These are phyloP conservation scores for Martes martes DNA, from an alignment of 2,113 vertebrate species.

Conservation along the genomic window DNA sequence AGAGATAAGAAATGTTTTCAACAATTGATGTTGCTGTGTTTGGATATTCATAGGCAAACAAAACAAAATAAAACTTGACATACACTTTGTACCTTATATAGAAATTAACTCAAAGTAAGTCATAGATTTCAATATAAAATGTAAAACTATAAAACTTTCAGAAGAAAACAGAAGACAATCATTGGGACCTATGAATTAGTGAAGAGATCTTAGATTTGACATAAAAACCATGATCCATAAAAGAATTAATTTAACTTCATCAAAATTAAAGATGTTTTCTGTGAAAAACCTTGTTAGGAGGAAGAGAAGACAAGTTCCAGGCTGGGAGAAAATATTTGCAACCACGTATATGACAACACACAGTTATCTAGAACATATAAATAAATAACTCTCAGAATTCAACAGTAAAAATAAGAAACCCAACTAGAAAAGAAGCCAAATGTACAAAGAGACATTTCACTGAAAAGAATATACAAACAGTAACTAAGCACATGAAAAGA, in stretches of 20 bases:
- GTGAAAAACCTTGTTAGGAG: not conserved
- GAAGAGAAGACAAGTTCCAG: conserved; percentile 9
- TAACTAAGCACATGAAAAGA: conserved; percentile 35
- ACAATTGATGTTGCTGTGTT: not conserved
- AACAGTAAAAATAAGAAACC: conserved; percentile 17
- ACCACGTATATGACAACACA: not conserved
- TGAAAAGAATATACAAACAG: conserved; percentile 30
- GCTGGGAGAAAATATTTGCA: conserved; percentile 30
- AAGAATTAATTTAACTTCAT: not conserved
- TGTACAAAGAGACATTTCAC: conserved; percentile 16
- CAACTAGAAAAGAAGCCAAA: conserved; percentile 45
- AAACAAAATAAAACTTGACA: not conserved
- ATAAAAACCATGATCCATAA: not conserved
- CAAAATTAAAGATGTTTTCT: conserved; percentile 27
- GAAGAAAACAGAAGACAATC: conserved; percentile 25
- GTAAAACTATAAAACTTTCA: not conserved
- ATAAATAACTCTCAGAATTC: conserved; percentile 35
- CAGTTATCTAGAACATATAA: conserved; percentile 3
- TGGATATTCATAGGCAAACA: not conserved
- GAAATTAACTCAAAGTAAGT: conserved; percentile 15
- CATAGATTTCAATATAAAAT: conserved; percentile 51
- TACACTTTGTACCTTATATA: not conserved
- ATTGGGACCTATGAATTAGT: not conserved
- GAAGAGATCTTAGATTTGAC: not conserved
- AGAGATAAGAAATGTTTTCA: conserved; percentile 27